Conservation (phyloP, 2,888 invertebrate genomes). For the Charanyca ferruginea region DNA sequence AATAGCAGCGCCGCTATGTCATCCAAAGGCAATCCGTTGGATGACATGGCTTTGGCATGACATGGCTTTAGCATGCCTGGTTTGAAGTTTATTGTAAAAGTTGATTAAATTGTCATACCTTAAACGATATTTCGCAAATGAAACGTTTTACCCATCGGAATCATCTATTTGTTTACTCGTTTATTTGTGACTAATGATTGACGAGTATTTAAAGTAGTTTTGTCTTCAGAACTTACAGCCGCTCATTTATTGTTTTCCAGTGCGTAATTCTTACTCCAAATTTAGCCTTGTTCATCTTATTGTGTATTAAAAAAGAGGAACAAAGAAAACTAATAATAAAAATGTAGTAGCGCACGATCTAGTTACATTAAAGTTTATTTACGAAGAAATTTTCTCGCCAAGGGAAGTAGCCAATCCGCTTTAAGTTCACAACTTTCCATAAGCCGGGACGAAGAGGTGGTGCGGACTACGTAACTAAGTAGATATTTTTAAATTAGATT, state of each 20-base stretch:
- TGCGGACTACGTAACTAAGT: conserved; percentile 27
- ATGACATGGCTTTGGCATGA: too few relatives aligned
- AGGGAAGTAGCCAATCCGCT: conserved; percentile 53
- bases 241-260: not conserved
- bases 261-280: not conserved
- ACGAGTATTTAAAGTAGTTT: not conserved
- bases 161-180: not conserved
- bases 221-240: not conserved
- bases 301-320: not conserved
- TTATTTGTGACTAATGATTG: not conserved
- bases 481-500: conserved; percentile 59
- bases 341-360: conserved; percentile 27
- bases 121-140: not conserved
- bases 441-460: conserved; percentile 33
- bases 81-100: conserved; percentile 12
- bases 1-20: too few relatives aligned
- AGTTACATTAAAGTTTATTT: conserved; percentile 50
- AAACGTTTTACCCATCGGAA: not conserved
- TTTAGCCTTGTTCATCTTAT: not conserved
- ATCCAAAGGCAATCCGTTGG: too few relatives aligned
- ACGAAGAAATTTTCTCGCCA: conserved; percentile 40
- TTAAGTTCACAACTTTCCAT: conserved; percentile 57
- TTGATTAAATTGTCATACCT: conserved; percentile 16
- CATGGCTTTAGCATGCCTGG: conserved; percentile 13
- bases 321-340: conserved; percentile 23